phyloP scores from a whole-genome alignment of 1,140 invertebrate genomes.

The Papilio helenus region DNA sequence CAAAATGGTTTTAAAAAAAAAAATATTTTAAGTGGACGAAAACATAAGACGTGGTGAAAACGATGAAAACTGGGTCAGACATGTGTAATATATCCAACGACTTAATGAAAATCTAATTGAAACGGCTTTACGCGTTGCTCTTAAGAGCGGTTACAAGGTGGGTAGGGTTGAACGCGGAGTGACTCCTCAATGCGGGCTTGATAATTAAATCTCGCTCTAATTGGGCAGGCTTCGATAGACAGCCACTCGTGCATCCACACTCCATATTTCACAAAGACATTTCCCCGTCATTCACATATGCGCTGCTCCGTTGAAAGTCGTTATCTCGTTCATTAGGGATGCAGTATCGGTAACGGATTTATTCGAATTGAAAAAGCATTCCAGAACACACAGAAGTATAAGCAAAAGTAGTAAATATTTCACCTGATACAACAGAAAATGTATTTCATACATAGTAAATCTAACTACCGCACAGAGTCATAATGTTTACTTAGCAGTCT shows the following conservation, averaged over 20 bases:
- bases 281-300: slow-evolving; percentile 47
- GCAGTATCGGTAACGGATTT: slow-evolving; percentile 36
- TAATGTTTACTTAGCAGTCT: no score
- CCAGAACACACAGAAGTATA: not conserved
- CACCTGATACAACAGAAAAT: not conserved
- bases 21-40: not conserved
- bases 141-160: slow-evolving; percentile 40
- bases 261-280: slow-evolving; percentile 51
- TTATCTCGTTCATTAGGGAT: slow-evolving; percentile 40
- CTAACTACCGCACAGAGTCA: no score
- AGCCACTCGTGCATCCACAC: slow-evolving; percentile 36
- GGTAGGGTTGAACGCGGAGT: slow-evolving; percentile 5
- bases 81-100: slow-evolving; percentile 27
- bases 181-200: slow-evolving; percentile 46
- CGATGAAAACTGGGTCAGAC: not conserved
- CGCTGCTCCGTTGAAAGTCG: slow-evolving; percentile 39
- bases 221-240: slow-evolving; percentile 48
- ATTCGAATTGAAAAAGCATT: not conserved
- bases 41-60: not conserved
- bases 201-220: slow-evolving; percentile 61
- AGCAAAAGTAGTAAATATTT: not conserved
- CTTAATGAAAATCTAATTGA: slow-evolving; percentile 42
- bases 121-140: slow-evolving; percentile 37
- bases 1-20: not conserved
- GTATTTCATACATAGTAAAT: no score